These are phyloP conservation scores for Phataginus tricuspis DNA, from an alignment of 2,797 vertebrate genomes.

Conservation along the genomic window DNA sequence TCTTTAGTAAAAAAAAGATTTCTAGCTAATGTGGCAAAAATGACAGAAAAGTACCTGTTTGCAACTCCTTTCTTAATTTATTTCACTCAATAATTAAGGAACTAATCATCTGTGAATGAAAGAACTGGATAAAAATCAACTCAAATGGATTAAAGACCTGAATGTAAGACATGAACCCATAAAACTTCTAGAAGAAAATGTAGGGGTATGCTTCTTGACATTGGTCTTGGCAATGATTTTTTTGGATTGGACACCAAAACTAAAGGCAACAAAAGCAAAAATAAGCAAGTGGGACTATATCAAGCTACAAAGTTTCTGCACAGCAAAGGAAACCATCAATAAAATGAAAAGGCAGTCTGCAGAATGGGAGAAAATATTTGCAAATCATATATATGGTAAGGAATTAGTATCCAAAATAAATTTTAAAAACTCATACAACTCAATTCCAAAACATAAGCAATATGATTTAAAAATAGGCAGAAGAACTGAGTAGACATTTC, in stretches of 20 bases:
- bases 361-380: neutral
- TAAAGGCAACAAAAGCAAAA: slow-evolving; percentile 23
- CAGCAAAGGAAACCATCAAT: neutral
- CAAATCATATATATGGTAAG: neutral
- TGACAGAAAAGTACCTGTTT: neutral
- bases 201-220: neutral
- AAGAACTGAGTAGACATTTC: neutral
- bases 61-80: neutral
- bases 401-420: neutral
- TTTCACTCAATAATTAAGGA: too few species aligned
- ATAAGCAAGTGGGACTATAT: neutral
- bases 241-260: neutral
- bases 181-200: neutral
- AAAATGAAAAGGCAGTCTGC: neutral
- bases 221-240: neutral
- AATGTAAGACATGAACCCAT: neutral
- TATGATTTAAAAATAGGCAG: neutral
- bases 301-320: neutral
- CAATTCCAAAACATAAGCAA: neutral
- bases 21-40: neutral
- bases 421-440: neutral
- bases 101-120: neutral
- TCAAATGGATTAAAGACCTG: neutral
- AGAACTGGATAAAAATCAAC: neutral
- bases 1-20: neutral